Conservation (phyloP, 2,888 invertebrate species). For the Acanthosoma haemorrhoidale region DNA sequence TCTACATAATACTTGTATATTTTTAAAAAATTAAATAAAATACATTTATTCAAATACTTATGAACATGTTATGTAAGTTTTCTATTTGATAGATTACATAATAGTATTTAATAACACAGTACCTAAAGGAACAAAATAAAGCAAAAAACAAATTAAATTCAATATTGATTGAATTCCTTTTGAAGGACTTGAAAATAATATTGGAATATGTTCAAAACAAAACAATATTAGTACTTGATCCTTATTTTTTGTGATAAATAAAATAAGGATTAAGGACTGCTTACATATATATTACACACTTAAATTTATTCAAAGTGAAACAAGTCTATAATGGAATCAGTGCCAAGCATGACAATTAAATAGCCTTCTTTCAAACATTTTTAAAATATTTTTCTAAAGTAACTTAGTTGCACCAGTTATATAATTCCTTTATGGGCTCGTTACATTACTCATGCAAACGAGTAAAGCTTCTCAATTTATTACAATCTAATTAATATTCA, state of each 20-base stretch:
- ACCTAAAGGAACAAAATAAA: conserved; percentile 21
- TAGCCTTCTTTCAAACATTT: background rate
- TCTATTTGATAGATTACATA: conserved; percentile 22
- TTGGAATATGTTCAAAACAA: conserved; percentile 1
- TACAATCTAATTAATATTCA: background rate
- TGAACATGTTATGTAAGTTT: conserved; percentile 22
- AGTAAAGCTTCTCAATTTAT: background rate
- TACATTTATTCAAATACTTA: background rate
- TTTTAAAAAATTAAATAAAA: conserved; percentile 18
- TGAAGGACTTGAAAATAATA: conserved; percentile 21
- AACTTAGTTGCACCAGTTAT: background rate
- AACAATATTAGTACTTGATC: background rate
- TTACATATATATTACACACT: background rate
- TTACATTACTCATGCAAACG: background rate
- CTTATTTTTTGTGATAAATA: background rate
- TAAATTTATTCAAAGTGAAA: background rate
- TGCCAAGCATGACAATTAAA: background rate
- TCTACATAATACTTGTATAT: conserved; percentile 17
- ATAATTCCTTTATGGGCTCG: background rate
- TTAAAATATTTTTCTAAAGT: background rate
- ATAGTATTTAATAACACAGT: conserved; percentile 20
- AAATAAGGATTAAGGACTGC: background rate
- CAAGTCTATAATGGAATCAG: background rate
- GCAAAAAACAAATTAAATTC: background rate
- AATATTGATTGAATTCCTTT: conserved; percentile 2